A percentile compares a stretch with the other conserved stretches of the same genome.
Conservation (phyloP, 2,797 vertebrate species). For the Poecilia velifera region DNA sequence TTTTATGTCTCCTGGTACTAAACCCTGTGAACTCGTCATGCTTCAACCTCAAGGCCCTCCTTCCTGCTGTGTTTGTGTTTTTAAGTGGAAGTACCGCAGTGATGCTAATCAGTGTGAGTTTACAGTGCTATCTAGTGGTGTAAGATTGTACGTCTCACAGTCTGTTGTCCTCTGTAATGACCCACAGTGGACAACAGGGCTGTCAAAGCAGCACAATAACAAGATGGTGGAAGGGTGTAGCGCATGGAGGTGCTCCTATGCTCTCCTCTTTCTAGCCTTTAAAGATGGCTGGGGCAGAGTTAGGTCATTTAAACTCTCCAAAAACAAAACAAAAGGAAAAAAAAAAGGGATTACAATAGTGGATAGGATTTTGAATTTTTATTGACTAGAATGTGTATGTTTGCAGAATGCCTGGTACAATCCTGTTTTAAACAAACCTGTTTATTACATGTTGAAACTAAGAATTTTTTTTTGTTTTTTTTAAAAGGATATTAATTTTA, state of each 20-base stretch:
- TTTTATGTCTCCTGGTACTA: slow-evolving; percentile 74
- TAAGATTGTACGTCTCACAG: slow-evolving; percentile 52
- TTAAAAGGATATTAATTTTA: not conserved
- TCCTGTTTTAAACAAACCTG: not conserved
- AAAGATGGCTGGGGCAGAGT: slow-evolving; percentile 12
- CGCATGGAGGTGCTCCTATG: slow-evolving; percentile 22
- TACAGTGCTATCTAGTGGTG: slow-evolving; percentile 79
- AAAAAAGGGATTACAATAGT: not conserved
- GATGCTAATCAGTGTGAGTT: slow-evolving; percentile 53
- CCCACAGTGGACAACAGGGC: slow-evolving; percentile 66
- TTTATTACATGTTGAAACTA: not conserved
- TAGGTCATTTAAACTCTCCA: not conserved
- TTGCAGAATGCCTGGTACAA: not conserved
- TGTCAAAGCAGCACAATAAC: slow-evolving; percentile 51
- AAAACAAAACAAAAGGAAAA: not conserved
- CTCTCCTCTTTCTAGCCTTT: slow-evolving; percentile 17
- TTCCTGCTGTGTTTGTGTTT: slow-evolving; percentile 21
- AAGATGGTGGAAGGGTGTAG: slow-evolving; percentile 68
- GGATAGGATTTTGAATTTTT: not conserved
- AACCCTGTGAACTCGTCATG: slow-evolving; percentile 30
- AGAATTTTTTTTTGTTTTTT: not conserved
- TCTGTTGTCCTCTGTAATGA: slow-evolving; percentile 72
- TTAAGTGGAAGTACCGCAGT: slow-evolving; percentile 33
- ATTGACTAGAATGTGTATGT: not conserved
- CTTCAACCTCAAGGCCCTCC: slow-evolving; percentile 10